Percentiles rank a stretch among this genome's conserved stretches.
Conservation (phyloP, 2,797 vertebrate species). For the Xenopus petersii region DNA sequence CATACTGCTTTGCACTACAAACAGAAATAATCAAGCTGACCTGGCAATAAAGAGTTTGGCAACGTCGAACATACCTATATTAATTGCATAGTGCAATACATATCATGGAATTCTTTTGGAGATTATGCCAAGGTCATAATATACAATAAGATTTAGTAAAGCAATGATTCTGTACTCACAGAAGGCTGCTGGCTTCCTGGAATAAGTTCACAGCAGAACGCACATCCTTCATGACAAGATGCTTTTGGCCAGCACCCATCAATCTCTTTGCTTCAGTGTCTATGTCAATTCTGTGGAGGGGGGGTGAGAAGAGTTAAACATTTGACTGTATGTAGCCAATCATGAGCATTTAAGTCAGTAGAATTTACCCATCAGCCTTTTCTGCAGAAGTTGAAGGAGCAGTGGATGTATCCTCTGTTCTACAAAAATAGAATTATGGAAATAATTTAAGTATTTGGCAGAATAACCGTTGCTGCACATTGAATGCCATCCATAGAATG, state of each 20-base stretch:
- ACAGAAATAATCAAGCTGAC: constrained; percentile 7
- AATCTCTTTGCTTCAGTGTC: constrained; percentile 90
- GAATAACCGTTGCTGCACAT: too few species aligned
- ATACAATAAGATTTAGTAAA: neutral
- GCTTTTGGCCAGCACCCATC: constrained; percentile 85
- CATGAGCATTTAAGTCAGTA: neutral
- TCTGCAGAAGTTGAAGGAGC: constrained; percentile 73
- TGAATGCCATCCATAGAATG: too few species aligned
- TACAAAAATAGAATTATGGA: constrained; percentile 42
- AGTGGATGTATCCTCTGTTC: constrained; percentile 64
- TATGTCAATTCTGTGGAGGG: constrained; percentile 68
- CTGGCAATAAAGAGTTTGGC: too few species aligned
- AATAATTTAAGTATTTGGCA: too few species aligned
- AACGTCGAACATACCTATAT: too few species aligned
- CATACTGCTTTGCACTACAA: constrained; percentile 83
- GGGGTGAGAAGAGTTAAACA: constrained; percentile 13
- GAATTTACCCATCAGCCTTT: constrained; percentile 64
- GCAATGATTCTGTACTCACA: constrained; percentile 75
- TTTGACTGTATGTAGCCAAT: too few species aligned
- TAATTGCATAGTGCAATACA: too few species aligned
- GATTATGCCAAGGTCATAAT: too few species aligned
- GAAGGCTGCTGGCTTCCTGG: constrained; percentile 89
- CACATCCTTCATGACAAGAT: constrained; percentile 93
- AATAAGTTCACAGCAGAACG: constrained; percentile 88
- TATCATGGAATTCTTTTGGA: too few species aligned